These are phyloP conservation scores for Drosophila crucigera DNA, from an alignment of 2,888 invertebrate species.

Conservation along the genomic window DNA sequence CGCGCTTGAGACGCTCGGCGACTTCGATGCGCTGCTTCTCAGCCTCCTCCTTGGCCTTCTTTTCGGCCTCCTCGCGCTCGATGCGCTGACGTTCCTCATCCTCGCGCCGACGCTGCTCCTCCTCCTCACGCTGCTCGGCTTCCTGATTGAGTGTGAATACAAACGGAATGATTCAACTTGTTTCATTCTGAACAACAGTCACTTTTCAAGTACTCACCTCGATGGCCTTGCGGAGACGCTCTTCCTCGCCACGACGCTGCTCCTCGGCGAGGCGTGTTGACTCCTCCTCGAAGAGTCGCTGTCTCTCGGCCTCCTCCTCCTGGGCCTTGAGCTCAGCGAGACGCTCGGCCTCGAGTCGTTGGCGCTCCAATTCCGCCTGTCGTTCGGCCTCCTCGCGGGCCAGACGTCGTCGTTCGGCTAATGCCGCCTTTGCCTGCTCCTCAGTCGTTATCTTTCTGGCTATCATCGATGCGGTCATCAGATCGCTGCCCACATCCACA, in stretches of 20 bases:
- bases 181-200: background rate
- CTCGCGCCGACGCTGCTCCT: slow-evolving; percentile 90
- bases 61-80: slow-evolving; percentile 91
- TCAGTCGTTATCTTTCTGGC: slow-evolving; percentile 93
- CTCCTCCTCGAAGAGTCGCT: slow-evolving; percentile 92
- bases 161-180: background rate
- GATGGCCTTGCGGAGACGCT: slow-evolving; percentile 93
- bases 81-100: slow-evolving; percentile 88
- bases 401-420: slow-evolving; percentile 94
- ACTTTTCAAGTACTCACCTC: slow-evolving; percentile 86
- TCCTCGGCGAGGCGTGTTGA: slow-evolving; percentile 91
- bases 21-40: slow-evolving; percentile 93
- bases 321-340: slow-evolving; percentile 90
- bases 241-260: slow-evolving; percentile 93
- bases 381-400: slow-evolving; percentile 96
- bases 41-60: slow-evolving; percentile 93
- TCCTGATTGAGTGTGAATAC: slow-evolving; percentile 85
- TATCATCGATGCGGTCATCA: slow-evolving; percentile 88
- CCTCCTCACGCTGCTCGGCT: slow-evolving; percentile 91
- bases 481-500: slow-evolving; percentile 64
- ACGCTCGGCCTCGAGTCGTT: slow-evolving; percentile 90
- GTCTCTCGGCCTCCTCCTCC: slow-evolving; percentile 93
- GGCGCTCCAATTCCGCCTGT: slow-evolving; percentile 94
- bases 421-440: slow-evolving; percentile 96
- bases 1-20: slow-evolving; percentile 92